phyloP scores from a whole-genome alignment of 2,888 invertebrate species.

The Elegia similella region DNA sequence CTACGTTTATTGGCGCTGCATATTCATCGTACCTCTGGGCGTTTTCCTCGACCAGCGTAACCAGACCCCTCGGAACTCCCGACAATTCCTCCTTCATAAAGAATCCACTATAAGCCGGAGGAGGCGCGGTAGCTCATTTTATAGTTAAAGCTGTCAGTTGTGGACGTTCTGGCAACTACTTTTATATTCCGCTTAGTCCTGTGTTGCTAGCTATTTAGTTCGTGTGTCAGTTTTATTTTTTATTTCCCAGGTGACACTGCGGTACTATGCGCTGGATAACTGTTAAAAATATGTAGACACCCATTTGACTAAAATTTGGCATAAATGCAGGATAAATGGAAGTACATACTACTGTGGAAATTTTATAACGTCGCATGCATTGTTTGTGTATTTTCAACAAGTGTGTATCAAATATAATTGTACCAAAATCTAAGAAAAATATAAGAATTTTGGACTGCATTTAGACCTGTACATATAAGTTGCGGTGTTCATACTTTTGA shows the following conservation, averaged over 20 bases:
- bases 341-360: too few relatives aligned
- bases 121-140: constrained; percentile 32
- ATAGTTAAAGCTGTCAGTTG: constrained; percentile 32
- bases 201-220: constrained; percentile 41
- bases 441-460: too few relatives aligned
- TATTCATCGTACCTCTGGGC: constrained; percentile 73
- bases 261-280: not conserved
- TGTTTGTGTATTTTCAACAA: too few relatives aligned
- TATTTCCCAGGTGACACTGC: constrained; percentile 1
- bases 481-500: too few relatives aligned
- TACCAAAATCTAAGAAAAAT: too few relatives aligned
- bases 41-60: constrained; percentile 40
- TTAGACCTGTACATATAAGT: too few relatives aligned
- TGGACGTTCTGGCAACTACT: constrained; percentile 54
- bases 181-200: constrained; percentile 61
- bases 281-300: not conserved
- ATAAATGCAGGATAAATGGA: too few relatives aligned
- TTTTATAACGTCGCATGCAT: too few relatives aligned
- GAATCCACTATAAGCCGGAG: constrained; percentile 17
- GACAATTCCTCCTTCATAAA: constrained; percentile 14
- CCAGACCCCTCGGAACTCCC: constrained; percentile 32
- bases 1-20: constrained; percentile 76
- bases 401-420: too few relatives aligned
- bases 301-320: not conserved
- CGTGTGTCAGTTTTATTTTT: constrained; percentile 12